These are phyloP conservation scores for Amyelois transitella DNA, from an alignment of 1,140 invertebrate species.

Conservation along the genomic window DNA sequence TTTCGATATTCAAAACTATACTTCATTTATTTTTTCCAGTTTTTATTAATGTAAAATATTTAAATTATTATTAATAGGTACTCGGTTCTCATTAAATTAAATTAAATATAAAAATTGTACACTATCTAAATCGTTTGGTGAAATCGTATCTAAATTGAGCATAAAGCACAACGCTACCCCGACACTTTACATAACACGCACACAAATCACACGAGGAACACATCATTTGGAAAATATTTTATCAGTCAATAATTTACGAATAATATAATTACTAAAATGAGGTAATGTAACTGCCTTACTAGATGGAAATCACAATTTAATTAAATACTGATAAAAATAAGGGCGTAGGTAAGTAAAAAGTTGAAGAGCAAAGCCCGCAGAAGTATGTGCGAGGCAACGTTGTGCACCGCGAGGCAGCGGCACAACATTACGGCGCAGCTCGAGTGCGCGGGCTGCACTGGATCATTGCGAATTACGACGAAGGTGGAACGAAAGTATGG, in stretches of 20 bases:
- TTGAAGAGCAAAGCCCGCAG: conserved; percentile 32
- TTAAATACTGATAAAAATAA: conserved; percentile 65
- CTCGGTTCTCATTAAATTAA: conserved; percentile 71
- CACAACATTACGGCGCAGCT: conserved; percentile 1
- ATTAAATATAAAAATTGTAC: conserved; percentile 69
- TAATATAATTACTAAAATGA: conserved; percentile 66
- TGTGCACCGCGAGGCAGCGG: conserved; percentile 38
- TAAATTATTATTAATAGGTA: conserved; percentile 73
- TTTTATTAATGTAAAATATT: conserved; percentile 73
- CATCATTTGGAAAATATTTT: conserved; percentile 68
- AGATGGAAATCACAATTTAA: conserved; percentile 63
- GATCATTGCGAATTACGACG: conserved; percentile 6
- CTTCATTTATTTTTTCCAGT: conserved; percentile 56
- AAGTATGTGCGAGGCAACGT: conserved; percentile 64
- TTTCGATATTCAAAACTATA: conserved; percentile 45
- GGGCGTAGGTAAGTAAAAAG: conserved; percentile 32
- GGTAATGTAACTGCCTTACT: conserved; percentile 61
- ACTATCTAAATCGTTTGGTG: conserved; percentile 70
- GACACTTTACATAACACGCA: conserved; percentile 52
- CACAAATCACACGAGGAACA: conserved; percentile 65
- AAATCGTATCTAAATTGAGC: conserved; percentile 73
- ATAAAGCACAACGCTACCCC: conserved; percentile 72
- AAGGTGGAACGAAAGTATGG: conserved; percentile 22
- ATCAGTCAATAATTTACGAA: conserved; percentile 69
- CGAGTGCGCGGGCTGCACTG: neutral